Conservation (phyloP, 2,888 invertebrate species). For the Diarsia rubi region DNA sequence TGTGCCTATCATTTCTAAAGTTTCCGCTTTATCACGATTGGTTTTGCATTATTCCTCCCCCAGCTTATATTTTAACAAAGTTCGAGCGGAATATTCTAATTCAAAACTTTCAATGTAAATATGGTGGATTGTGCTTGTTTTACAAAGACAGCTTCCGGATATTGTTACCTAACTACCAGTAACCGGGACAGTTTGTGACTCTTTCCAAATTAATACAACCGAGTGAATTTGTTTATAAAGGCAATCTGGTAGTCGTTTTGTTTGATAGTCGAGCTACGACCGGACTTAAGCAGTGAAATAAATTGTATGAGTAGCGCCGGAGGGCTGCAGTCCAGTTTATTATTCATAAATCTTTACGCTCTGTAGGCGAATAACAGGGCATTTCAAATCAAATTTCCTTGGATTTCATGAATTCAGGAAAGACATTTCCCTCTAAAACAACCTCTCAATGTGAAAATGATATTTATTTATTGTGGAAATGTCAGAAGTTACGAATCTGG, state of each 20-base stretch:
- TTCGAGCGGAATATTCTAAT: slow-evolving; percentile 74
- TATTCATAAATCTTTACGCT: slow-evolving; percentile 70
- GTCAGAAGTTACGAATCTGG: background rate
- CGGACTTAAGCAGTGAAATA: slow-evolving; percentile 63
- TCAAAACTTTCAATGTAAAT: slow-evolving; percentile 81
- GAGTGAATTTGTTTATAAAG: slow-evolving; percentile 64
- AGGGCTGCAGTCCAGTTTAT: slow-evolving; percentile 68
- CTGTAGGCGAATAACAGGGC: slow-evolving; percentile 63
- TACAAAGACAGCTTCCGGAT: slow-evolving; percentile 68
- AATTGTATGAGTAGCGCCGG: slow-evolving; percentile 59
- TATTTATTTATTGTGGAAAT: slow-evolving; percentile 28
- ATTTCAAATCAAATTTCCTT: slow-evolving; percentile 63
- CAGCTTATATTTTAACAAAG: slow-evolving; percentile 79
- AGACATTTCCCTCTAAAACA: slow-evolving; percentile 31
- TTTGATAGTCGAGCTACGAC: slow-evolving; percentile 65
- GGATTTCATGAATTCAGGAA: slow-evolving; percentile 61
- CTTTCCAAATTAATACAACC: slow-evolving; percentile 59
- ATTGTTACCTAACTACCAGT: slow-evolving; percentile 49
- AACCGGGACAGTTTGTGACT: slow-evolving; percentile 59
- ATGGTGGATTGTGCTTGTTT: slow-evolving; percentile 73
- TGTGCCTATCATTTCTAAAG: slow-evolving; percentile 73
- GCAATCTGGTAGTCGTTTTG: slow-evolving; percentile 64
- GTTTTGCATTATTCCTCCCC: slow-evolving; percentile 77
- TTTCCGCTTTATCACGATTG: slow-evolving; percentile 78
- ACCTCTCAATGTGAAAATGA: slow-evolving; percentile 29